Evolutionary conservation across 2,888 invertebrate genomes (phyloP).

Genomic region (Dinocampus coccinellae): DNA sequence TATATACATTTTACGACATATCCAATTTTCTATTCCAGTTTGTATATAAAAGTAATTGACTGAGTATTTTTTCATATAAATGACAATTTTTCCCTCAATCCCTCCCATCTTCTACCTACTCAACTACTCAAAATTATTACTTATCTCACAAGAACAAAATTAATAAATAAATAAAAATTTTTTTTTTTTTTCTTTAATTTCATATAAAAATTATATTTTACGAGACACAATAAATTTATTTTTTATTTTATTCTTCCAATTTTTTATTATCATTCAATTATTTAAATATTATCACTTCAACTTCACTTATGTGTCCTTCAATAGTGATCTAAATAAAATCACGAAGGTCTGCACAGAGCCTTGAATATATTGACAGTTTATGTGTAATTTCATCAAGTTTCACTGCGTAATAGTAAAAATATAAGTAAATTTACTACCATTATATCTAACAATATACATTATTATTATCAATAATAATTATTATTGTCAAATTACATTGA

Average conservation of each 20-base stretch:
- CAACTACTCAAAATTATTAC: too few species aligned
- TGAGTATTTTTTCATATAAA: neutral
- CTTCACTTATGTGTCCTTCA: constrained; percentile 30
- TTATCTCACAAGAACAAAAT: too few species aligned
- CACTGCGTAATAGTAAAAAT: constrained; percentile 3
- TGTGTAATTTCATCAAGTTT: constrained; percentile 20
- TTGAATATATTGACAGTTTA: constrained; percentile 27
- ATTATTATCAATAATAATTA: neutral
- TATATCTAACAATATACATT: neutral
- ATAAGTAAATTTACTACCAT: neutral
- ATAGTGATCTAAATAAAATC: constrained; percentile 29
- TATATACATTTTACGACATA: neutral
- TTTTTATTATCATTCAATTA: too few species aligned
- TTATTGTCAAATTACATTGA: neutral
- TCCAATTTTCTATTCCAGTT: neutral
- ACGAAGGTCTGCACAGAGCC: constrained; percentile 24
- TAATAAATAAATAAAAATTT: too few species aligned
- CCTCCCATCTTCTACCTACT: neutral
- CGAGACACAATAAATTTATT: neutral
- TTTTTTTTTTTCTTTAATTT: neutral
- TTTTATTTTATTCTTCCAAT: too few species aligned
- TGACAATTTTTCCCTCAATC: neutral
- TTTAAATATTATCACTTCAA: neutral
- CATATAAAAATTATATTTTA: neutral
- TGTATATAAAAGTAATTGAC: too few species aligned